Conservation (phyloP, 2,113 vertebrate species). For the human region GRCh38 chr3:107229001-107229500, state of each 20-base stretch:
- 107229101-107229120: too few species aligned
- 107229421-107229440: neutral
- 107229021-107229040: too few species aligned
- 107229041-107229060: too few species aligned
- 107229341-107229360: neutral
- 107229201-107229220: neutral
- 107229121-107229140: neutral
- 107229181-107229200: neutral
- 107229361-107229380: neutral
- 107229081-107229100: too few species aligned
- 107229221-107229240: neutral
- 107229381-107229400: neutral
- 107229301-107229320: neutral
- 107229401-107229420: neutral
- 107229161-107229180: neutral
- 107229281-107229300: neutral
- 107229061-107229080: too few species aligned
- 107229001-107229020: too few species aligned
- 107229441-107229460: constrained; percentile 1
- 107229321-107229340: neutral
- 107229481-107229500: neutral
- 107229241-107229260: neutral
- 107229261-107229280: neutral
- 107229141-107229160: constrained; percentile 6
- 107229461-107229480: neutral